Base-by-base conservation (phyloP, 2,888 invertebrate genomes). In the Stramonita haemastoma region DNA sequence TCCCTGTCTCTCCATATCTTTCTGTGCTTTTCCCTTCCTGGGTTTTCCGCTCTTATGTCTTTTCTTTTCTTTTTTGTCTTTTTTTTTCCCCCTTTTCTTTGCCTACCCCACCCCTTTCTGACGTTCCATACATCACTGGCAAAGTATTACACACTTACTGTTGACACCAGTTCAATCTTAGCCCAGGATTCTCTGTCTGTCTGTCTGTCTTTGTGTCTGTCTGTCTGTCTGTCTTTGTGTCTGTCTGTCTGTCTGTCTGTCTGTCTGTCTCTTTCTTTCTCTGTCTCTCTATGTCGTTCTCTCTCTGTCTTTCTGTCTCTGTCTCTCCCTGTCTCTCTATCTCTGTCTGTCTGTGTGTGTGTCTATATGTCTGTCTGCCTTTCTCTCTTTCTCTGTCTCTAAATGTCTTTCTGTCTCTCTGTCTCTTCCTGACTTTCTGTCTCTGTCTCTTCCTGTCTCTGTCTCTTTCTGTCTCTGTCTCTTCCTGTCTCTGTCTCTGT, bases 401-500 rank as follows among this genome's bases (percentile, higher is more conserved):
- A 19, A 15, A 11, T 79, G 17, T 66, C 34, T 79, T 17, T 79
- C 34, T 34, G 17, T 79, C 79, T 79, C 79, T 79, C 79, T n/a
- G n/a, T n/a, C n/a, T n/a, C n/a, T n/a, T n/a, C n/a, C n/a, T n/a
- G n/a, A n/a, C 60, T 60, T 11, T 60, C 60, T 60, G 60, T 60
- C 60, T 60, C 60, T 60, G 13, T 60, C 60, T 60, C 13, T 60
- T 19, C 19, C 13, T 60, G 22, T 22, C 32, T 79, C 26, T 0
- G 32, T 79, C 79, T 79, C 32, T 79, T 8, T 29, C 79, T 1
- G 32, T 11, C 79, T 34, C 6, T 34, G 32, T 79, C 13, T 79
- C 79, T 79, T 0, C 32, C 79, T 77, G 77, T 77, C 79, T 79
- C 34, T 79, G 32, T 79, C 5, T 79, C 79, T 77, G 77, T 77